A percentile compares a stretch with the other conserved stretches of the same genome.
phyloP scores from a whole-genome alignment of 1,140 invertebrate genomes.

The Rhizoglyphus robini region DNA sequence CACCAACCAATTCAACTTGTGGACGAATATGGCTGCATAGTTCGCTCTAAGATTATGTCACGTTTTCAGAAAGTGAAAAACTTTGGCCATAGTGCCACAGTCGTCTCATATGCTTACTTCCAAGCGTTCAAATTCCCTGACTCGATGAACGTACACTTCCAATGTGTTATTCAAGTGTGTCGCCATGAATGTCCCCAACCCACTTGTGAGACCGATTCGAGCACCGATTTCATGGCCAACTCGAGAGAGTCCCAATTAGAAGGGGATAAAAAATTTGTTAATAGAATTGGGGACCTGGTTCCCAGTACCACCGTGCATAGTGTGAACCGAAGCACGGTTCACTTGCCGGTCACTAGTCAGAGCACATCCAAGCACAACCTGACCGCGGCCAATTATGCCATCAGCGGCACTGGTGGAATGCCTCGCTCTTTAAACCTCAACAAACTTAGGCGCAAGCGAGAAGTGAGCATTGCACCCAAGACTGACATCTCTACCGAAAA shows the following conservation, averaged over 20 bases:
- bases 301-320: background rate
- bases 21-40: slow-evolving; percentile 80
- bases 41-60: slow-evolving; percentile 79
- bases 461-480: background rate
- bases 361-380: slow-evolving; percentile 16
- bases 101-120: slow-evolving; percentile 81
- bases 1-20: slow-evolving; percentile 85
- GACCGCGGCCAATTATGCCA: slow-evolving; percentile 17
- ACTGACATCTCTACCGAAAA: slow-evolving; percentile 80
- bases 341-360: background rate
- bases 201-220: slow-evolving; percentile 25
- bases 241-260: slow-evolving; percentile 17
- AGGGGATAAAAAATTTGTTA: background rate
- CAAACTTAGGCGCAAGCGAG: background rate
- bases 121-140: slow-evolving; percentile 93
- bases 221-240: slow-evolving; percentile 21
- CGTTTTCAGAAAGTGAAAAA: slow-evolving; percentile 89
- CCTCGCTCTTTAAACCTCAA: slow-evolving; percentile 23
- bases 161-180: slow-evolving; percentile 88
- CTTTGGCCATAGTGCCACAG: slow-evolving; percentile 77
- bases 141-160: slow-evolving; percentile 90
- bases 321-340: background rate
- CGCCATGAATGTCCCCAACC: slow-evolving; percentile 78
- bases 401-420: slow-evolving; percentile 25
- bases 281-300: background rate